Base-by-base conservation (phyloP, 1,140 invertebrate genomes). In the Drosophila mojavensis region DNA sequence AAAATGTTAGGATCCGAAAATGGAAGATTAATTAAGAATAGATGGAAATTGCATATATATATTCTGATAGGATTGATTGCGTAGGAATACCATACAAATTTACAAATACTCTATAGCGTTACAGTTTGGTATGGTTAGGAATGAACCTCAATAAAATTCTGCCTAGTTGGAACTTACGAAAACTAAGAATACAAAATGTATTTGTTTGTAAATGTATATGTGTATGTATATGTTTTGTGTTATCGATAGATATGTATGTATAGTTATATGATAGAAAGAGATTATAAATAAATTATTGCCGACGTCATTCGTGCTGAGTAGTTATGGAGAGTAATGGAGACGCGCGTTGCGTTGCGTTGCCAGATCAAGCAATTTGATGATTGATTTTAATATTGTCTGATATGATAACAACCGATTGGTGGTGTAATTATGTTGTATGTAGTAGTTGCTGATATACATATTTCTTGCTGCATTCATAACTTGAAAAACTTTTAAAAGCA, bases 241-340 rank as follows among this genome's bases (percentile, higher is more conserved):
- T 54, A 78, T 78, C 65, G 41, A 58, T 77, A 73, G 55, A 51
- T 68, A 65, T 65, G 75, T 79, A 76, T 68, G 53, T 41, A 53
- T 63, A 74, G 41, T 20, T 64, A 47, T 61, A 68, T 51, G 43
- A 45, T 4, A 66, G 28, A 73, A 36, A 13, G 30, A 61, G 67
- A 51, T 28, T 73, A 60, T 65, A 75, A 67, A 43, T 63, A 78
- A 39, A 74, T 74, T 86, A 86, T 79, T 90, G 88, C 88, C 88
- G 88, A 91, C 88, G 88, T 91, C 88, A 91, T 89, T 90, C 82
- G 80, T 91, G 80, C 75, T 79, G 68, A 78, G 72, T 64, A 83
- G 79, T 64, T 68, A 81, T 84, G 81, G 56, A 68, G 50, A 67
- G 51, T 68, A 60, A 60, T 68, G 60, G 17, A 55, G 53, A 53